Percentiles rank a stretch among this genome's conserved stretches.
These are phyloP conservation scores for Nettapus auritus DNA, from an alignment of 2,113 vertebrate species.

Conservation along the genomic window DNA sequence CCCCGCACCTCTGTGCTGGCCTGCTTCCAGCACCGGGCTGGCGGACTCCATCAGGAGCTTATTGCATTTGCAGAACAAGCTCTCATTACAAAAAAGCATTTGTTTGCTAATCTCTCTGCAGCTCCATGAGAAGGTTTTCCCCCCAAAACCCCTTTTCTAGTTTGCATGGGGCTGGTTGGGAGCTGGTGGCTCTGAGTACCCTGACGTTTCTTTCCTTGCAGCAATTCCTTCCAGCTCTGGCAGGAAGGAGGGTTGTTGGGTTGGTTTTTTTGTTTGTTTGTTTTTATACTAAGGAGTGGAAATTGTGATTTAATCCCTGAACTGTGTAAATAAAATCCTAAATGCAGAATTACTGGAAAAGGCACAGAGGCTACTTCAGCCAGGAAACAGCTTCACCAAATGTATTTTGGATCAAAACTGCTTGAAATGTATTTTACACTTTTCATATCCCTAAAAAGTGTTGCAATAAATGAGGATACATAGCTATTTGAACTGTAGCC, in stretches of 20 bases:
- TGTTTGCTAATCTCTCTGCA: neutral
- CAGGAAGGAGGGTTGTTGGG: neutral
- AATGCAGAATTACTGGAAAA: conserved; percentile 48
- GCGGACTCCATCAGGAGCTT: neutral
- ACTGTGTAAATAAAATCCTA: conserved; percentile 47
- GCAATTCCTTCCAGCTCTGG: neutral
- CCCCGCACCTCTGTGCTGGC: neutral
- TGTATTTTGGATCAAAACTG: neutral
- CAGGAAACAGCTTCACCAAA: conserved; percentile 18
- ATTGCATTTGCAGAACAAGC: neutral
- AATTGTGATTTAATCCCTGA: conserved; percentile 51
- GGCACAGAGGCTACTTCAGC: neutral
- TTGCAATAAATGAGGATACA: conserved; percentile 34
- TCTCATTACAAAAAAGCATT: neutral
- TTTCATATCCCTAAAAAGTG: neutral
- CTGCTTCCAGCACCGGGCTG: neutral
- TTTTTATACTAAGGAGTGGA: neutral
- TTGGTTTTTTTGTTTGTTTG: neutral
- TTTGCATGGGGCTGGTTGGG: neutral
- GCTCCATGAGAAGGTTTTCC: neutral
- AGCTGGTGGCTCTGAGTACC: neutral
- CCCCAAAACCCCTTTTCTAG: neutral
- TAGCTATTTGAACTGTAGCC: neutral
- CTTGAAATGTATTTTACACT: neutral
- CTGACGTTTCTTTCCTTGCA: neutral